Evolutionary conservation across 2,888 invertebrate genomes (phyloP).

Genomic region (Eupithecia dodoneata): DNA sequence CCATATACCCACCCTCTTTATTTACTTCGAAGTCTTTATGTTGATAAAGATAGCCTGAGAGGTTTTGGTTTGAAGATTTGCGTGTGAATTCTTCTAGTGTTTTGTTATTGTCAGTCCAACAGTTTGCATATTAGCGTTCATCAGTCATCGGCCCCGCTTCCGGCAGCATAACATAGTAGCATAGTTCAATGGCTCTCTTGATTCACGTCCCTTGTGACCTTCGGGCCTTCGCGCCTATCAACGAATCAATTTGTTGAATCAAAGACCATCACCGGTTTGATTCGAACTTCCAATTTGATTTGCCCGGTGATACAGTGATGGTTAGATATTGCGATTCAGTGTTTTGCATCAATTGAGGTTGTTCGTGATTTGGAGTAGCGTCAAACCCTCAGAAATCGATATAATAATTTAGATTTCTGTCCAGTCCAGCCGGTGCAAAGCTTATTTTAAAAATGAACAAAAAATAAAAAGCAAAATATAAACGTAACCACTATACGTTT

Average conservation of each 20-base stretch:
- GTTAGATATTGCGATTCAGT: constrained; percentile 11
- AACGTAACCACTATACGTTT: constrained; percentile 3
- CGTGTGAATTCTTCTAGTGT: not conserved
- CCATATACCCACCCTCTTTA: not conserved
- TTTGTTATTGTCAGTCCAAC: constrained; percentile 52
- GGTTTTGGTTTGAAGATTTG: not conserved
- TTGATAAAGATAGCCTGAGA: not conserved
- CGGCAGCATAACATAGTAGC: constrained; percentile 73
- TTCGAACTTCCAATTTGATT: constrained; percentile 16
- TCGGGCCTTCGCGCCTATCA: constrained; percentile 56
- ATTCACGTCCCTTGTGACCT: constrained; percentile 63
- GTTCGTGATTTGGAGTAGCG: constrained; percentile 28
- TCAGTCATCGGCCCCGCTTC: constrained; percentile 78
- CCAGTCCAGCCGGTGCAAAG: no score
- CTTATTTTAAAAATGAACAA: no score
- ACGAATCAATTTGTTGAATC: constrained; percentile 35
- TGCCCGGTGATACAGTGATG: constrained; percentile 37
- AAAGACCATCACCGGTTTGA: constrained; percentile 39
- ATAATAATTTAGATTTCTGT: no score
- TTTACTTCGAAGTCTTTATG: not conserved
- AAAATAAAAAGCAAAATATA: not conserved
- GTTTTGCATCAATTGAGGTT: constrained; percentile 23
- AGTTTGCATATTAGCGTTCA: constrained; percentile 58
- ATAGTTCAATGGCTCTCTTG: constrained; percentile 74
- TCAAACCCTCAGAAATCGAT: no score